Conservation (phyloP, 2,113 vertebrate genomes). For the Myrmecophaga tridactyla region DNA sequence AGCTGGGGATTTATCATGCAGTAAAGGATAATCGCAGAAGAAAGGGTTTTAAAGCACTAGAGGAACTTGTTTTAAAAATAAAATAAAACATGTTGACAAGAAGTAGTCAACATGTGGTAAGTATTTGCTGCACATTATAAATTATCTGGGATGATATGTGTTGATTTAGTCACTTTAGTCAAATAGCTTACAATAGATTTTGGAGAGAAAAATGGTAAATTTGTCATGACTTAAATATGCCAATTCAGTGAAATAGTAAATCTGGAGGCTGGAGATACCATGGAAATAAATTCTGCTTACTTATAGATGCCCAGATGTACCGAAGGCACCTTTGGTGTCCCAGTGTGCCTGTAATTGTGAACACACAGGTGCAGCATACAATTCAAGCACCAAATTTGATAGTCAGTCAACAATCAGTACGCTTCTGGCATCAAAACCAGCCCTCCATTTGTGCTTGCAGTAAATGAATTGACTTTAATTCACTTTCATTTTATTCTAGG, state of each 20-base stretch:
- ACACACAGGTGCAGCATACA: not conserved
- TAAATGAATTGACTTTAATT: constrained; percentile 3
- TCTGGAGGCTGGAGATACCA: not conserved
- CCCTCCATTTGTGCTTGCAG: not conserved
- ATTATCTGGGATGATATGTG: not conserved
- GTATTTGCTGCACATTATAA: not conserved
- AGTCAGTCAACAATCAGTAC: not conserved
- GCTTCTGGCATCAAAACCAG: not conserved
- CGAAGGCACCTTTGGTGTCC: not conserved
- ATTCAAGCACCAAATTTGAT: not conserved
- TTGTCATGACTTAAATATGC: not conserved
- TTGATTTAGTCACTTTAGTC: not conserved
- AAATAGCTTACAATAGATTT: not conserved
- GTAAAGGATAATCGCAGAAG: not conserved
- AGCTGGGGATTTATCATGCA: not conserved
- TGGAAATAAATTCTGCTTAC: not conserved
- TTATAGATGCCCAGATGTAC: not conserved
- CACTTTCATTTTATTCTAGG: not conserved
- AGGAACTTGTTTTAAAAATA: not conserved
- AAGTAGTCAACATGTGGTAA: not conserved
- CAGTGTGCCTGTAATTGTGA: not conserved
- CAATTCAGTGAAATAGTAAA: not conserved
- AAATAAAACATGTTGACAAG: no score
- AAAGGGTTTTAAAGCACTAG: not conserved
- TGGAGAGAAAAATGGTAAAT: not conserved